These are phyloP conservation scores for Archips crataeganus DNA, from an alignment of 2,888 invertebrate genomes.

Conservation along the genomic window DNA sequence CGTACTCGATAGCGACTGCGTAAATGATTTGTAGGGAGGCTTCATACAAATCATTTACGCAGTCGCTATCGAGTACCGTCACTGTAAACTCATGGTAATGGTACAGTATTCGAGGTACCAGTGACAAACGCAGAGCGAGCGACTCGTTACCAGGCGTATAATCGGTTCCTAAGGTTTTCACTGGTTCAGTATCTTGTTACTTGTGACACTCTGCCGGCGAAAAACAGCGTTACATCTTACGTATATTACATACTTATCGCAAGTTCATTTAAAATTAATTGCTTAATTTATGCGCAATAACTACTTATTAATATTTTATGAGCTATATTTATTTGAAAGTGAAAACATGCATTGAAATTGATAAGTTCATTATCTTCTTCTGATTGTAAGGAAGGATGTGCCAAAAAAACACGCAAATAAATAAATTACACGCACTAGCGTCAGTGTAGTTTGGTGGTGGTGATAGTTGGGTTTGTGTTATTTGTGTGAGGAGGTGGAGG, in stretches of 20 bases:
- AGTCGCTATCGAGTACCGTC: too few relatives aligned
- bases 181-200: constrained; percentile 13
- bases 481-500: too few relatives aligned
- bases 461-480: too few relatives aligned
- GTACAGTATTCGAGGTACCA: constrained; percentile 22
- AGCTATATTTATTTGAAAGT: background rate
- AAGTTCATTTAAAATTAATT: constrained; percentile 50
- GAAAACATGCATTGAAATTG: constrained; percentile 20
- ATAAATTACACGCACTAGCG: constrained; percentile 17
- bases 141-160: background rate
- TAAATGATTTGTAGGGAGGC: too few relatives aligned
- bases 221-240: constrained; percentile 33
- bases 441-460: too few relatives aligned
- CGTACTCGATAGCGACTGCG: too few relatives aligned
- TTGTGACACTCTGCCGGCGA: constrained; percentile 30
- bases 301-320: constrained; percentile 26
- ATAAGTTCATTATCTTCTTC: background rate
- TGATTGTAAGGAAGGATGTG: background rate
- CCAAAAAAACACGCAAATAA: background rate
- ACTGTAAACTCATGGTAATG: too few relatives aligned
- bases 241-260: constrained; percentile 45
- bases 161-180: background rate
- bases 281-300: constrained; percentile 34
- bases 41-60: too few relatives aligned
- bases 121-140: constrained; percentile 21